A percentile compares a stretch with the other conserved stretches of the same genome.
Conservation (phyloP, 2,888 invertebrate species). For the Caenorhabditis panamensis region DNA sequence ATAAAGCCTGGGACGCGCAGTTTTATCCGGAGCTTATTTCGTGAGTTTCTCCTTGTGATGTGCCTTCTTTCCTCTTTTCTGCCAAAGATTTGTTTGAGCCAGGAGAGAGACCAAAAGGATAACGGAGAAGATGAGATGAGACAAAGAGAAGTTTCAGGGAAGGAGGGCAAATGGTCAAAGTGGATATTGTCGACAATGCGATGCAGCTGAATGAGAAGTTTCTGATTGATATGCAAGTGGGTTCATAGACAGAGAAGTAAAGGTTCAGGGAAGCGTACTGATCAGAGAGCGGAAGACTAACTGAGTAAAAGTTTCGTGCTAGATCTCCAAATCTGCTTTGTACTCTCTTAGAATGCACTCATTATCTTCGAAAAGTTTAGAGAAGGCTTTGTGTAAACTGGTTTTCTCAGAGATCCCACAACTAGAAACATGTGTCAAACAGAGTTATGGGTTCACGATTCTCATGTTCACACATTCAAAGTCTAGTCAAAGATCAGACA, state of each 20-base stretch:
- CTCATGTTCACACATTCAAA: too few species aligned
- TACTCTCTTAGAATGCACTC: too few species aligned
- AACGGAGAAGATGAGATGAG: not conserved
- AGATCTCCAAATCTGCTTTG: too few species aligned
- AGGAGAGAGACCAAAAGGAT: not conserved
- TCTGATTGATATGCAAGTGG: slow-evolving; percentile 61
- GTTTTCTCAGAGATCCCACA: too few species aligned
- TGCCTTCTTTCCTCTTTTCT: not conserved
- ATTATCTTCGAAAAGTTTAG: too few species aligned
- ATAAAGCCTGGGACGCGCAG: slow-evolving; percentile 92
- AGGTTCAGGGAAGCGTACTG: not conserved
- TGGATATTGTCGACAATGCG: slow-evolving; percentile 51
- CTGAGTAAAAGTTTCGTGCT: too few species aligned
- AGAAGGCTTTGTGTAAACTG: too few species aligned
- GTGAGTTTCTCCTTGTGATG: slow-evolving; percentile 82
- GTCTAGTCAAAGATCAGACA: too few species aligned
- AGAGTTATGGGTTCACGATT: too few species aligned
- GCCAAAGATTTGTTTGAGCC: not conserved
- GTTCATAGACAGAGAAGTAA: too few species aligned
- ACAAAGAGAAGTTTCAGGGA: slow-evolving; percentile 73
- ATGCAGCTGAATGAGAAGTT: slow-evolving; percentile 57
- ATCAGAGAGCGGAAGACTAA: too few species aligned
- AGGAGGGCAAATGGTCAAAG: slow-evolving; percentile 84
- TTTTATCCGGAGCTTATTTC: slow-evolving; percentile 91
- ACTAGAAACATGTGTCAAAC: too few species aligned